Evolutionary conservation across 2,888 invertebrate species (phyloP), one percentile per base, ranked within the genome.

Genomic region (Neoascia interrupta): DNA sequence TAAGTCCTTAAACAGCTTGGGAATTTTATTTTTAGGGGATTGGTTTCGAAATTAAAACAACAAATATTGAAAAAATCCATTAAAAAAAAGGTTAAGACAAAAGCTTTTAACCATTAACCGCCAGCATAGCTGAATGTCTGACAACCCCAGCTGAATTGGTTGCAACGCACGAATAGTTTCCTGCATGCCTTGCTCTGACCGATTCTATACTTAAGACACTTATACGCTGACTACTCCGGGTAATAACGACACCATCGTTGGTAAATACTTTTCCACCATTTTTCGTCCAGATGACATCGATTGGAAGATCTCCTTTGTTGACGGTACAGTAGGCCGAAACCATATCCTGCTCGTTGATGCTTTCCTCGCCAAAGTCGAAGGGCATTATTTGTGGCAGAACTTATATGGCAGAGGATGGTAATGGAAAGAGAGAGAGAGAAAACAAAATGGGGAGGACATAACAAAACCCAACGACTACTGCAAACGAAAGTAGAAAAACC

Each of bases 91-190:
- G n/a, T n/a, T n/a, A n/a, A n/a, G n/a, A 45, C 11, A 53, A 2
- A 37, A 49, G 41, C 18, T 5, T 11, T 63, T 51, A 64, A 94
- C 94, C 94, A 88, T 94, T 93, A 82, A 95, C 94, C 86, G 92
- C 92, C 83, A 95, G 90, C 85, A 91, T 91, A 81, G 95, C 92
- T 69, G 93, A 92, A 86, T 93, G 92, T 82, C 91, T 92, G 82
- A 92, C 91, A 81, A 89, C 89, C 84, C 94, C 95, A 72, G 94
- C 95, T 83, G 91, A 90, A 89, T 95, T 95, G 88, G 92, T 91
- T 63, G 93, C 94, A 82, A 91, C 90, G 87, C 95, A 95, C 82
- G 93, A 93, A 88, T 94, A 95, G 87, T 93, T 93, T 76, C 94
- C 95, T 72, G 92, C 92, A 88, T 94, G 94, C 84, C 91, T 91